A percentile compares a stretch with the other conserved stretches of the same genome.
Conservation (phyloP, 37 sponge, comb jelly and placozoan genomes). For the Tethya wilhelma region DNA sequence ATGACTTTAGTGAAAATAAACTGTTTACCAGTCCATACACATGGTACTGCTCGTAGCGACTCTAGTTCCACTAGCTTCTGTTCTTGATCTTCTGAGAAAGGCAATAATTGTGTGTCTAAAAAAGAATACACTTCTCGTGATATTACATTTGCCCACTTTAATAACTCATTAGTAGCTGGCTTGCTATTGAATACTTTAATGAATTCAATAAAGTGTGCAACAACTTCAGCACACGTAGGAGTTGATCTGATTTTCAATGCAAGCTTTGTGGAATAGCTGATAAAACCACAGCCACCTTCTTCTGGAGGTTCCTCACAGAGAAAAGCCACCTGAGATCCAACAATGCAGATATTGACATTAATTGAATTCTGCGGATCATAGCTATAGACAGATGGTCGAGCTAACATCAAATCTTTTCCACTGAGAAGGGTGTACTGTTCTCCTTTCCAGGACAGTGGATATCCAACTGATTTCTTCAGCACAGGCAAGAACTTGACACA, state of each 20-base stretch:
- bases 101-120: conserved; percentile 9
- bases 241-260: conserved; percentile 6
- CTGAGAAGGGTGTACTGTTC: conserved; percentile 17
- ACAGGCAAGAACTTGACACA: conserved; percentile 70
- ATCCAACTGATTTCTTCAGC: conserved; percentile 46
- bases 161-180: too few species aligned
- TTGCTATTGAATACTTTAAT: too few species aligned
- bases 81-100: too few species aligned
- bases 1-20: conserved; percentile 27
- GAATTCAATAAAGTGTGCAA: conserved; percentile 1
- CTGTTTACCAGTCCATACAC: conserved; percentile 53
- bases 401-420: conserved; percentile 33
- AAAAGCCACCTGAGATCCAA: conserved; percentile 43
- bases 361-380: background rate
- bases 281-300: conserved; percentile 32
- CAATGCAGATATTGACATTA: background rate
- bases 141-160: conserved; percentile 7
- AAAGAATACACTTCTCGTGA: conserved; percentile 25
- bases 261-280: background rate
- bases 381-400: background rate
- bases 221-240: conserved; percentile 29
- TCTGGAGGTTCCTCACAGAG: background rate
- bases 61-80: background rate
- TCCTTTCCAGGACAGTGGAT: conserved; percentile 59
- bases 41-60: background rate